Evolutionary conservation across 2,888 invertebrate species (phyloP), one percentile per base, ranked within the genome.

Genomic region (Camponotus fellah): DNA sequence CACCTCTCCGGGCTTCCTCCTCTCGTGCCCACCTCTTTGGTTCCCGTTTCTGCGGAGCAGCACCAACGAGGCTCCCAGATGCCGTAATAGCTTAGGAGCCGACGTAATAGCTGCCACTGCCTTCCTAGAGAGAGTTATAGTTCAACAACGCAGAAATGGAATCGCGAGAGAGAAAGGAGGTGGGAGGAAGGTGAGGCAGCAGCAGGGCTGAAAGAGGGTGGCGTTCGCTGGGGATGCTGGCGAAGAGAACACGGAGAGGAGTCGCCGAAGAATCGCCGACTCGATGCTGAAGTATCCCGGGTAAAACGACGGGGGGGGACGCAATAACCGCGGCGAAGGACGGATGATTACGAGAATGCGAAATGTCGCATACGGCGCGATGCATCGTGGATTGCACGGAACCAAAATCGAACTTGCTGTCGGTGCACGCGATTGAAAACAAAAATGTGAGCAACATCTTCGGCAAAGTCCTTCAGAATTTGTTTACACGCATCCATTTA

Each of bases 71-170:
- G 81, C 86, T 89, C 84, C 87, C 91, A 92, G 93, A 94, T 93
- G 93, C 93, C 93, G 94, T 94, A 94, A 94, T 94, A 94, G 94
- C 94, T 94, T 93, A 93, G 93, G 91, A 93, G 91, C 91, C 92
- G 89, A 88, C 90, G 93, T 94, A 94, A 94, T 94, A 94, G 93
- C 94, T 93, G 94, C 93, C 93, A 92, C 91, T 92, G 92, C 91
- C 92, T 91, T 91, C 91, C 91, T 90, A 89, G 91, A 89, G 91
- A 91, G 92, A 94, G 93, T 93, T 94, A 94, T 94, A 94, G 94
- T 93, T 93, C 93, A 93, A 94, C 94, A 94, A 93, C 91, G 92
- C 91, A 91, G 91, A 91, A 92, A 91, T 92, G 92, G 92, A 92
- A 92, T 91, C 91, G 92, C 91, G 86, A 85, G 85, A 87, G 91